Percentiles rank a stretch among this genome's conserved stretches.
phyloP scores from a whole-genome alignment of 2,113 vertebrate genomes.

The Lepus europaeus region DNA sequence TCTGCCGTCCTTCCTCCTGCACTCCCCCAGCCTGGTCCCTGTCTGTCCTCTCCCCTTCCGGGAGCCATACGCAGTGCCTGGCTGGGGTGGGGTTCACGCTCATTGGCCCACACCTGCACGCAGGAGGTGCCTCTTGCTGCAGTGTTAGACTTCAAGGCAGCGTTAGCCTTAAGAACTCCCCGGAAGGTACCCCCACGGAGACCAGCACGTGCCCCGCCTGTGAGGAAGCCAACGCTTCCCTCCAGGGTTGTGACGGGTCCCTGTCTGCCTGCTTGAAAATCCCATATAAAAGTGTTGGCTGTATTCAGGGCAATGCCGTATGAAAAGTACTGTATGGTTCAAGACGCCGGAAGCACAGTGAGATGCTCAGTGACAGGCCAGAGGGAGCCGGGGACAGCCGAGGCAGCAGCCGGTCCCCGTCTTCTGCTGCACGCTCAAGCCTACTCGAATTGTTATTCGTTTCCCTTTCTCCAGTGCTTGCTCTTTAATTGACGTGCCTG shows the following conservation, averaged over 20 bases:
- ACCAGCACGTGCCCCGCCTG: not conserved
- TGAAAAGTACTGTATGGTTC: not conserved
- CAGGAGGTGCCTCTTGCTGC: not conserved
- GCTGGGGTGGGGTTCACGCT: rapidly evolving
- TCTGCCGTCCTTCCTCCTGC: not conserved
- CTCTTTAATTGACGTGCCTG: not conserved
- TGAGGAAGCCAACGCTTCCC: not conserved
- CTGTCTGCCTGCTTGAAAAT: not conserved
- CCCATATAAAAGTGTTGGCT: not conserved
- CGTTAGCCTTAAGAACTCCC: not conserved
- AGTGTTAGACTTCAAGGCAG: not conserved
- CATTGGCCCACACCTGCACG: not conserved
- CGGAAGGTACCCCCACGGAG: not conserved
- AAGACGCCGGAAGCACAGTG: not conserved
- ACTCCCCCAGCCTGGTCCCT: rapidly evolving
- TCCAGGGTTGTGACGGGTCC: not conserved
- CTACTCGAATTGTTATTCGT: not conserved
- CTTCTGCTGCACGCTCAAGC: not conserved
- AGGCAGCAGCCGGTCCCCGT: rapidly evolving
- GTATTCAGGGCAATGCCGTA: not conserved
- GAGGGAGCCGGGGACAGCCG: not conserved
- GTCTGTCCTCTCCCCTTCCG: not conserved
- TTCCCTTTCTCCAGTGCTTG: not conserved
- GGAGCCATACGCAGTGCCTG: not conserved
- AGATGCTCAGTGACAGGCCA: not conserved